A percentile compares a stretch with the other conserved stretches of the same genome.
phyloP scores from a whole-genome alignment of 2,888 invertebrate species.

The Torymus tubicola region DNA sequence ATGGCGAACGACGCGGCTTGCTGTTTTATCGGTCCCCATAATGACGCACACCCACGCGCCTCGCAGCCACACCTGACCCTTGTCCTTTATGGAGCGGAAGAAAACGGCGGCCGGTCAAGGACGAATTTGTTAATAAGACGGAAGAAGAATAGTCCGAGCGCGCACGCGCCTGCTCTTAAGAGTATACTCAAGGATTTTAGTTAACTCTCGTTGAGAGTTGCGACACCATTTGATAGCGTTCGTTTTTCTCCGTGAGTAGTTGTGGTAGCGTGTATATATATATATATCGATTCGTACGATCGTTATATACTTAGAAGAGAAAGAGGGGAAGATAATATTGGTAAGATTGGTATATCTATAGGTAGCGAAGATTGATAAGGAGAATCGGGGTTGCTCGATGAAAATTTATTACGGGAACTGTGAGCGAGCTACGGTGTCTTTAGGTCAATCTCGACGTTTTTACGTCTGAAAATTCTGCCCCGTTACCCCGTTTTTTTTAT shows the following conservation, averaged over 20 bases:
- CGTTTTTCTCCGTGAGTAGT: no score
- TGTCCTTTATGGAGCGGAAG: not conserved
- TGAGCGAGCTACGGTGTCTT: not conserved
- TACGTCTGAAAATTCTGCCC: not conserved
- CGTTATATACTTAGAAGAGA: no score
- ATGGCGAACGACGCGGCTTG: not conserved
- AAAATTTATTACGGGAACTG: conserved; percentile 19
- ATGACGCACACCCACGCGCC: not conserved
- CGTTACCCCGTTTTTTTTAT: conserved; percentile 5
- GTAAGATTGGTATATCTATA: conserved; percentile 1
- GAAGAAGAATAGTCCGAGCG: not conserved
- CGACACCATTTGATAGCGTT: no score
- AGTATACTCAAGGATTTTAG: no score
- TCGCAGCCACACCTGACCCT: no score
- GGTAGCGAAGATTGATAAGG: not conserved
- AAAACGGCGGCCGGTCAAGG: not conserved
- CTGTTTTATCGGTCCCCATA: no score
- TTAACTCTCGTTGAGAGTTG: no score
- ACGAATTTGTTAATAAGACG: no score
- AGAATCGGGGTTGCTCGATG: not conserved
- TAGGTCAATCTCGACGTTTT: conserved; percentile 9
- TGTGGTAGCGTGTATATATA: no score
- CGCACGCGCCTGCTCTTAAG: no score
- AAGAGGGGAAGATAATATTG: not conserved
- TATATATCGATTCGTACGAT: no score